phyloP scores from a whole-genome alignment of 2,888 invertebrate genomes.

The Sphaerophoria rueppellii region DNA sequence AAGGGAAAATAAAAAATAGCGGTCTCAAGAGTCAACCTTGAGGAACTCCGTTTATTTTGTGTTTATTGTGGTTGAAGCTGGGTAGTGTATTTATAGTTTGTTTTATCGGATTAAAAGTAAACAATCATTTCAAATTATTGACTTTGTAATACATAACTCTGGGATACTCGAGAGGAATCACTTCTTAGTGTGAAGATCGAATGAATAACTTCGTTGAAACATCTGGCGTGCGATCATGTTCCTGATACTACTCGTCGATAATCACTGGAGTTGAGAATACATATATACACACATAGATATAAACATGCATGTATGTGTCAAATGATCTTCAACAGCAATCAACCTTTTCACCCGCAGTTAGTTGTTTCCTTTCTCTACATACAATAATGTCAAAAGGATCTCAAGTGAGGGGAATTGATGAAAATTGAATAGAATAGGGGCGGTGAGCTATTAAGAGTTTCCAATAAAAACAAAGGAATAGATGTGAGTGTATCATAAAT shows the following conservation, averaged over 20 bases:
- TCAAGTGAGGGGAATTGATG: slow-evolving; percentile 38
- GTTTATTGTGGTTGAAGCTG: too few relatives aligned
- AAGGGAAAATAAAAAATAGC: slow-evolving; percentile 4
- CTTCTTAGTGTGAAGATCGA: slow-evolving; percentile 1
- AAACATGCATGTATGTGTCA: too few relatives aligned
- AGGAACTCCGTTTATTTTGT: neutral
- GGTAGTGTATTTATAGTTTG: too few relatives aligned
- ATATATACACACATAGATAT: too few relatives aligned
- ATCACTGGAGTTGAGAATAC: too few relatives aligned
- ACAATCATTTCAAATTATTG: too few relatives aligned
- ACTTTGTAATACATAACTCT: too few relatives aligned
- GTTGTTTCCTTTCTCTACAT: neutral
- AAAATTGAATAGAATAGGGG: slow-evolving; percentile 36
- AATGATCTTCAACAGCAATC: slow-evolving; percentile 31
- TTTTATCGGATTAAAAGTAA: too few relatives aligned
- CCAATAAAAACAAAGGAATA: neutral
- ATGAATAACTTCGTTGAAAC: slow-evolving; percentile 7
- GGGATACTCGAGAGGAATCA: too few relatives aligned
- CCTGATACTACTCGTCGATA: too few relatives aligned
- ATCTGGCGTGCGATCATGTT: neutral
- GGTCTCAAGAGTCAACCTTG: slow-evolving; percentile 14
- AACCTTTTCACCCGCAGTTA: slow-evolving; percentile 1
- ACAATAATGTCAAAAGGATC: neutral
- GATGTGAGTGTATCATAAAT: neutral
- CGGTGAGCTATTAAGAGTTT: slow-evolving; percentile 6